Evolutionary conservation across 2,113 vertebrate genomes (phyloP), one percentile per base, ranked within the genome.

Genomic region (Paramormyrops kingsleyae): DNA sequence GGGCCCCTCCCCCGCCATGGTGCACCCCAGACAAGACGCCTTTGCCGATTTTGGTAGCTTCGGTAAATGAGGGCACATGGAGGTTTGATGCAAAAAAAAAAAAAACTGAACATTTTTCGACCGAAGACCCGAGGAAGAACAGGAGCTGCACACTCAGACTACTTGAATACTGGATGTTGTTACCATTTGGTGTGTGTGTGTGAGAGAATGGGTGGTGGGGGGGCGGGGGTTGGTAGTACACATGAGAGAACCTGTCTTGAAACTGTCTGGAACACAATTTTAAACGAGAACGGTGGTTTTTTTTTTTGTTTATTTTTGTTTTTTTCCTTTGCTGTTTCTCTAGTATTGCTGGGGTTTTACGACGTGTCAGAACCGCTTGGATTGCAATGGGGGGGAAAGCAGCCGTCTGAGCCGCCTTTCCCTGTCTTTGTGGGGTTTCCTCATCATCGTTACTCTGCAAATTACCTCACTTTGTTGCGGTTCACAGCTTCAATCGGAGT

Each of bases 21-120:
- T 97, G 91, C 97, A 97, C 90, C 97, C 97, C 92, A 99, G 98
- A 96, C 97, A 98, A 97, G 98, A 99, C 97, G 98, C 98, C 97
- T 99, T 99, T 91, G 97, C 97, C 95, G 98, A 98, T 95, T 99
- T 99, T 92, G 97, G 97, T 96, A 99, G 97, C 96, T 99, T 99
- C 96, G 97, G 97, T 94, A 99, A 99, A 97, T 99, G 96, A 97
- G 94, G 96, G 92, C 94, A 88, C 86, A 91, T 35, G 70, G 93
- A 66, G 49, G 31, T 27, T 31, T 27, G 9, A 80, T 39, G 31
- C 13, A 80, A 80, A 42, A 42, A 80, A 80, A 77, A 6, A 27
- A 46, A 47, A 49, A 77, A 77, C 74, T 80, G 74, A 80, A 80
- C 35, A n/a, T 42, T 17, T 80, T 42, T 19, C 15, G 39, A 15